phyloP scores from a whole-genome alignment of 2,797 vertebrate species.

The Pteropus rufus region DNA sequence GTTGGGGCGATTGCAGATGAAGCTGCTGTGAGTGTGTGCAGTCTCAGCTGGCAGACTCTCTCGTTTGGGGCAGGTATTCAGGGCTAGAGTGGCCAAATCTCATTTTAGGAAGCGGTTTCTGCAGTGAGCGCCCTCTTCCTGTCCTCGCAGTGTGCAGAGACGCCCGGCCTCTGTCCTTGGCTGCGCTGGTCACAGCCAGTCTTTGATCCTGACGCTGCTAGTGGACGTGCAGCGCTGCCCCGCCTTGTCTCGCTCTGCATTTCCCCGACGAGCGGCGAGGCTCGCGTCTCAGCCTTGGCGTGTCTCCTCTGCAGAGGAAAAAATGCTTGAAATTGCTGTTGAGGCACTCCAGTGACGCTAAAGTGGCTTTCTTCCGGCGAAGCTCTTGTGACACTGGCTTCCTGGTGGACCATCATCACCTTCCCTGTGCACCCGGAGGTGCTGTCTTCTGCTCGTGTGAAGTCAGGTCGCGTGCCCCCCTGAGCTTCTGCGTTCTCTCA shows the following conservation, averaged over 20 bases:
- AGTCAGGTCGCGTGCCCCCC: not conserved
- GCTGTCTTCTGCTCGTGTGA: not conserved
- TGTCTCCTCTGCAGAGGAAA: too few relatives aligned
- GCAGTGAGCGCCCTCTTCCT: not conserved
- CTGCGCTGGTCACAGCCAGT: too few relatives aligned
- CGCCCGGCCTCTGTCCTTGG: not conserved
- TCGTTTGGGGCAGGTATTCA: fast-evolving
- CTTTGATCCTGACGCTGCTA: too few relatives aligned
- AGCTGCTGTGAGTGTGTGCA: not conserved
- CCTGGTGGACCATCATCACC: too few relatives aligned
- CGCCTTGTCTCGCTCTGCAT: not conserved
- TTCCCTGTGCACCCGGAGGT: too few relatives aligned
- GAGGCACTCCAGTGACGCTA: too few relatives aligned
- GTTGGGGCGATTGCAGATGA: not conserved
- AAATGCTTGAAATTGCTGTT: too few relatives aligned
- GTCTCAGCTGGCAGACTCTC: not conserved
- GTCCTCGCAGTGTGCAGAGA: fast-evolving
- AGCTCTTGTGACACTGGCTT: too few relatives aligned
- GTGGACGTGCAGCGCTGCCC: too few relatives aligned
- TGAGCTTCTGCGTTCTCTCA: not conserved
- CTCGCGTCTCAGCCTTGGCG: fast-evolving
- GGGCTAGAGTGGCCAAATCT: not conserved
- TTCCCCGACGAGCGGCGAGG: too few relatives aligned
- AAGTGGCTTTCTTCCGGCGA: too few relatives aligned
- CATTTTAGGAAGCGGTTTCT: not conserved